Conservation (phyloP, 1,140 invertebrate genomes). For the Neodiprion virginianus region DNA sequence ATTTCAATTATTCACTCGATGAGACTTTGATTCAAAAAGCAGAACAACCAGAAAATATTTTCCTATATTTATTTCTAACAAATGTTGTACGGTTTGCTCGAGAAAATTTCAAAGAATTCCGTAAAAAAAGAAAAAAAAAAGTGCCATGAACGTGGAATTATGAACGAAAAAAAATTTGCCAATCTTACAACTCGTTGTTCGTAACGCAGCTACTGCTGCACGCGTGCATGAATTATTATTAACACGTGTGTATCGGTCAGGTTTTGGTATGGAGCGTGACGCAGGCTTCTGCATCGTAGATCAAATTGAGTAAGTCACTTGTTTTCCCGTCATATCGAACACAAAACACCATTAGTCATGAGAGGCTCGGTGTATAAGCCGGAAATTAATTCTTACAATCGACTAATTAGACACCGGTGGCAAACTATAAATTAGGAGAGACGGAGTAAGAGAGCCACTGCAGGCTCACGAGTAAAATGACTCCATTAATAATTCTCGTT, state of each 20-base stretch:
- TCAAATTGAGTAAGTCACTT: not conserved
- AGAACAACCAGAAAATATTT: no score
- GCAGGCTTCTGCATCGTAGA: not conserved
- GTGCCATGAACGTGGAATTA: no score
- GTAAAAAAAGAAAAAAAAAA: not conserved
- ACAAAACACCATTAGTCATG: not conserved
- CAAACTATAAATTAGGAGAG: not conserved
- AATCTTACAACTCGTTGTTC: no score
- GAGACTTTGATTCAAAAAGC: conserved; percentile 26
- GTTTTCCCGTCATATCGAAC: conserved; percentile 2
- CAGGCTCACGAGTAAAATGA: not conserved
- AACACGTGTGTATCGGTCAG: no score
- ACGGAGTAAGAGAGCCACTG: not conserved
- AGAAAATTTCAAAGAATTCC: not conserved
- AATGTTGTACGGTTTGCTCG: no score
- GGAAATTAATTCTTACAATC: conserved; percentile 5
- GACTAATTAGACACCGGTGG: conserved; percentile 1
- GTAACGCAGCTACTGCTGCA: no score
- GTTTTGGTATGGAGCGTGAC: not conserved
- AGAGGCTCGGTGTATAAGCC: not conserved
- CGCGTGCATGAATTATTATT: no score
- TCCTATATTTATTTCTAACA: no score
- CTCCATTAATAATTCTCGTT: not conserved
- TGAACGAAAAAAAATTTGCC: no score
- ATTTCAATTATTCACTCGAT: conserved; percentile 55